Conservation (phyloP, 2,113 vertebrate species). For the Laticauda laticaudata region DNA sequence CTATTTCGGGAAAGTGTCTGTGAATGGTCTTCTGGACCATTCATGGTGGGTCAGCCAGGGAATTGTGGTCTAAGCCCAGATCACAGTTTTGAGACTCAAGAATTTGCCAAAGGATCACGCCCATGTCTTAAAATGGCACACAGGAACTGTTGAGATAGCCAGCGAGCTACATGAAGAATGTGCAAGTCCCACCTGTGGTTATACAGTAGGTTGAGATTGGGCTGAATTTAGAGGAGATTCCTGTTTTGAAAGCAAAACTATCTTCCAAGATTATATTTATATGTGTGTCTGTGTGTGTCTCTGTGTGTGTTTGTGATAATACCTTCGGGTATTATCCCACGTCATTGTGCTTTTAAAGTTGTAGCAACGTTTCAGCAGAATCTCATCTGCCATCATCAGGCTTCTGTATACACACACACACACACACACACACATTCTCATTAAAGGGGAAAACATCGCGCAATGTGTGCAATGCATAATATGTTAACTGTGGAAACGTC, state of each 20-base stretch:
- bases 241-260: neutral
- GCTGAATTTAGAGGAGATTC: neutral
- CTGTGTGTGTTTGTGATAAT: too few relatives aligned
- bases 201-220: neutral
- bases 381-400: too few relatives aligned
- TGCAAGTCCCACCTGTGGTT: neutral
- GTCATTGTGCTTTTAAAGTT: too few relatives aligned
- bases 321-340: too few relatives aligned
- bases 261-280: too few relatives aligned
- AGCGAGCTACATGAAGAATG: neutral
- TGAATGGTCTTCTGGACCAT: neutral
- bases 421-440: too few relatives aligned
- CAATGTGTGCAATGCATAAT: too few relatives aligned
- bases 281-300: too few relatives aligned
- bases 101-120: neutral
- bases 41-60: neutral
- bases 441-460: too few relatives aligned
- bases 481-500: too few relatives aligned
- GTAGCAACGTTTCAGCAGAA: too few relatives aligned
- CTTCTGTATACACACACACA: too few relatives aligned
- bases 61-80: conserved; percentile 8
- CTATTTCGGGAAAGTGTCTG: neutral
- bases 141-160: neutral
- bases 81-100: neutral
- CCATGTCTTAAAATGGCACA: neutral